Evolutionary conservation across 2,113 vertebrate genomes (phyloP), one percentile per base, ranked within the genome.

Genomic region (Brachypteracias leptosomus): DNA sequence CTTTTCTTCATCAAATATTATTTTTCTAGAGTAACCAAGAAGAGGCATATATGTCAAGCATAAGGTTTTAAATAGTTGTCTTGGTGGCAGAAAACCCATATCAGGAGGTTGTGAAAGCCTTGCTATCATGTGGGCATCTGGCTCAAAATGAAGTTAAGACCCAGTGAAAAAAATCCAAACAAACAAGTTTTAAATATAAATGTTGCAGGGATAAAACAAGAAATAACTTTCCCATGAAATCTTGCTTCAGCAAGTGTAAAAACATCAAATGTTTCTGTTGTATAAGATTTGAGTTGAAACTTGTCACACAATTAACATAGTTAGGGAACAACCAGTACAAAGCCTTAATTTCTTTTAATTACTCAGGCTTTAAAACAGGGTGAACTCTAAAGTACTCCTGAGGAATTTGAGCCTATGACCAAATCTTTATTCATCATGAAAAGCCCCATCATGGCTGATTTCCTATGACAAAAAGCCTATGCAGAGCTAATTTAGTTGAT

Each of bases 401-500:
- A 77, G 85, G 71, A 96, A 95, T 96, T 72, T 94, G 61, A 61
- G 66, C 10, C 61, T 91, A 61, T 54, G 67, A 95, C 63, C 82
- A 85, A 80, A 95, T 71, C 68, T 97, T 84, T 89, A 67, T 92
- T 95, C 74, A 75, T 94, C 58, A 7, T 52, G 77, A 95, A 96
- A 96, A 90, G 54, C 63, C 18, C n/a, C 72, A 82, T 73, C 62
- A 59, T 58, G 74, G 58, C 66, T 77, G 40, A 83, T 85, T 96
- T 96, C 71, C 72, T 90, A 47, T 1, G 9, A 85, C 67, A 93
- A 92, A 90, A 91, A 85, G 28, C 44, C 38, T 79, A 10, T 68
- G 68, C 81, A 76, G 66, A 51, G 54, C 49, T 94, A 71, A 79
- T 89, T 88, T 90, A 74, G 29, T 66, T 88, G 83, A 96, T 91